Evolutionary conservation across 1,140 invertebrate species (phyloP).

Genomic region (Anastatus disparis): DNA sequence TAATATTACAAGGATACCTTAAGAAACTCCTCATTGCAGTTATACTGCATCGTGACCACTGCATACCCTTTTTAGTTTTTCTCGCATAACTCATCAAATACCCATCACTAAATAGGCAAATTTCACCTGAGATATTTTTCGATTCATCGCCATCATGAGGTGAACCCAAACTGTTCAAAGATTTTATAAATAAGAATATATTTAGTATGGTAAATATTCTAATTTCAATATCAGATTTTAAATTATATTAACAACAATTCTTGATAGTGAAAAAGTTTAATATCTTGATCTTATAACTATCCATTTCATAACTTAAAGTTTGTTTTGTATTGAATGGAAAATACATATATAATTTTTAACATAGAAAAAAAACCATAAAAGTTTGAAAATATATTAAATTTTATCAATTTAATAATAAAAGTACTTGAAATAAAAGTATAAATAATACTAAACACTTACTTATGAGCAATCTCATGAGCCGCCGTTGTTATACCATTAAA

Average conservation of each 20-base stretch:
- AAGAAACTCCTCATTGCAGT: neutral
- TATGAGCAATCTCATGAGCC: neutral
- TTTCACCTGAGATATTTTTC: too few species aligned
- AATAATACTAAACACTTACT: neutral
- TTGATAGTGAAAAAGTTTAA: too few species aligned
- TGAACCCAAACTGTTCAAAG: neutral
- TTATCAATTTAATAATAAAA: neutral
- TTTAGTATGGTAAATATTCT: too few species aligned
- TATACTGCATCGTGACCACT: conserved; percentile 1
- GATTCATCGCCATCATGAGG: neutral
- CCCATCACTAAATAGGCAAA: neutral
- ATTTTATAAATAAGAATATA: too few species aligned
- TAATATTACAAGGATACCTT: neutral
- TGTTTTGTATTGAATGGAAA: too few species aligned
- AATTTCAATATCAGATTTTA: too few species aligned
- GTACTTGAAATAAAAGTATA: too few species aligned
- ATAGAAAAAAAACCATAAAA: too few species aligned
- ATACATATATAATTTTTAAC: too few species aligned
- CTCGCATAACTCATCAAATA: neutral
- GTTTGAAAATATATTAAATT: neutral
- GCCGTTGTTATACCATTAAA: neutral
- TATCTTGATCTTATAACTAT: too few species aligned
- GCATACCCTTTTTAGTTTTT: neutral
- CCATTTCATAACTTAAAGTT: too few species aligned
- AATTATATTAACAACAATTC: too few species aligned